Base-by-base conservation (phyloP, 2,888 invertebrate genomes). In the Uropetala carovei region DNA sequence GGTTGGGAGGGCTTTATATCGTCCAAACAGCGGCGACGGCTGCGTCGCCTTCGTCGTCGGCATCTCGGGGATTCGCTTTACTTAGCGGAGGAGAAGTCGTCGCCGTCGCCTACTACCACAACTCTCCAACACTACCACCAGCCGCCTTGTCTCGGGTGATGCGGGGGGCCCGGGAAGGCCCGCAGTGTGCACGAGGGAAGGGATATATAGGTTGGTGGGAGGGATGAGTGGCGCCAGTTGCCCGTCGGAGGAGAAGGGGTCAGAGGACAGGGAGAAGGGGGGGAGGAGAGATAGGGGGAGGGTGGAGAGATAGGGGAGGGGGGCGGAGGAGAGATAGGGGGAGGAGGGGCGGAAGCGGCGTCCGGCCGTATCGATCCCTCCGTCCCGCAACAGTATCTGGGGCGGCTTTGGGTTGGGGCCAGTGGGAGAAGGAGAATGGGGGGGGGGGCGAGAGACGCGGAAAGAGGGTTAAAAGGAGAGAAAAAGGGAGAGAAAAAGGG, bases 331-430 rank as follows among this genome's bases (percentile, higher is more conserved):
- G 14, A 13, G 14, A 18, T 60, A 18, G 14, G 13, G 14, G 14
- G 2, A 18, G 60, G 60, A 4, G 18, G 60, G 13, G 60, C 1
- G 68, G 18, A 22, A 5, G 68, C n/a, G 68, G n/a, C 18, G 68
- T 68, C 68, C 68, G 68, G 68, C 68, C 68, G 8, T 68, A 68
- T 68, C 68, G 68, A 68, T 68, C 68, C 68, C 68, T n/a, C n/a
- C 64, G 64, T 64, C 18, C 64, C 64, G 64, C 68, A 68, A 68
- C 68, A n/a, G 68, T 68, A 68, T 68, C 68, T 68, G 68, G 68
- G 68, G 22, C 68, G 22, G 68, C 68, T 68, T n/a, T n/a, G 68
- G 68, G n/a, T 64, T 16, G 64, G 14, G 64, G 64, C 64, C 64
- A 64, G 64, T 64, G 14, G 64, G 18, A 64, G 18, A 60, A 3